Percentiles rank a stretch among this genome's conserved stretches.
Conservation (phyloP, 35 echinoderm and acorn worm genomes). For the Lytechinus variegatus region DNA sequence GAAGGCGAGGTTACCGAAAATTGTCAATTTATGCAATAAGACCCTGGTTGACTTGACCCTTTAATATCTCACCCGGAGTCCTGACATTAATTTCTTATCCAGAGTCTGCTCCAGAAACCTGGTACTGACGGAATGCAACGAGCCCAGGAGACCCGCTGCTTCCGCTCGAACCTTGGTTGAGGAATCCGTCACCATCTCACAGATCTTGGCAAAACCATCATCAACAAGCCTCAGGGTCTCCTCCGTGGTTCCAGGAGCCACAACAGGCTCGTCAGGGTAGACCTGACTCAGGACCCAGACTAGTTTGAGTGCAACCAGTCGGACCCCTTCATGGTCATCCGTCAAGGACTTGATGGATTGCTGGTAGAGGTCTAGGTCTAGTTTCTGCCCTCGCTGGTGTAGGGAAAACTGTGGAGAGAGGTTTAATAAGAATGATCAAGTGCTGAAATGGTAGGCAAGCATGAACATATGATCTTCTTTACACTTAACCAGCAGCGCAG, state of each 20-base stretch:
- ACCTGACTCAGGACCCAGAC: slow-evolving; percentile 92
- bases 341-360: slow-evolving; percentile 66
- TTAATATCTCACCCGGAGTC: slow-evolving; percentile 72
- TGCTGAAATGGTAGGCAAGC: not conserved
- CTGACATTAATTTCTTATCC: slow-evolving; percentile 98
- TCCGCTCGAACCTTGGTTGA: slow-evolving; percentile 77
- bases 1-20: too few relatives aligned
- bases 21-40: too few relatives aligned
- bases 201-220: slow-evolving; percentile 98
- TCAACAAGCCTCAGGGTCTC: slow-evolving; percentile 86
- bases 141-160: slow-evolving; percentile 87
- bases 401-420: slow-evolving; percentile 65
- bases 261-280: slow-evolving; percentile 85
- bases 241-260: slow-evolving; percentile 55
- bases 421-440: not conserved
- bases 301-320: slow-evolving; percentile 78
- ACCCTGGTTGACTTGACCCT: not conserved
- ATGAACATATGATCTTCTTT: not conserved
- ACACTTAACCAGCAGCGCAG: too few relatives aligned
- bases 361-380: slow-evolving; percentile 83
- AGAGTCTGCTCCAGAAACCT: slow-evolving; percentile 93
- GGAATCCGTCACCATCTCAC: slow-evolving; percentile 88
- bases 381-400: slow-evolving; percentile 84
- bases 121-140: slow-evolving; percentile 79
- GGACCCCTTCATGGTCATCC: slow-evolving; percentile 91